Base-by-base conservation (phyloP, 2,113 vertebrate genomes). In the Accipiter cooperii region DNA sequence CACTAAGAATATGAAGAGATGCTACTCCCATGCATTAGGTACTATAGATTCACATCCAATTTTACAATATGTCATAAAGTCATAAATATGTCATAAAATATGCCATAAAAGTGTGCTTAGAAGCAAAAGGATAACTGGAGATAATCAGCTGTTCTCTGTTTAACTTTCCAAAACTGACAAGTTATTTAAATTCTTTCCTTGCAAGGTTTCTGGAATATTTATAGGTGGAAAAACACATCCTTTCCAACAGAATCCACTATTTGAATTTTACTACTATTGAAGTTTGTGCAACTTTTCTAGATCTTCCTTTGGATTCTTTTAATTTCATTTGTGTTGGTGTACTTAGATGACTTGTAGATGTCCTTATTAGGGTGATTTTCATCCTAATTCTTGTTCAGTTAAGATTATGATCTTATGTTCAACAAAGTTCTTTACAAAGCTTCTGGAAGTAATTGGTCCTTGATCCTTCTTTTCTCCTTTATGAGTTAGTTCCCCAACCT, bases 21-120 rank as follows among this genome's bases (percentile, higher is more conserved):
- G 80, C 42, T 71, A 49, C 29, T 84, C 11, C 24, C 9, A 6
- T n/a, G 20, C 0, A 0, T 75, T 77, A 17, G 2, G 0, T 68
- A 22, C 38, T 71, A 10, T 17, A 73, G 64, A 38, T 12, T 78
- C 14, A 25, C 7, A 70, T 42, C n/a, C 10, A 68, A 49, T 96
- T 86, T 58, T 68, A 28, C 13, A n/a, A 55, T 36, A 36, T 64
- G 33, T 46, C 46, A 44, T 61, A 36, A 40, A 44, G 46, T 70
- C 55, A 34, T 77, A 78, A 85, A 71, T 57, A 82, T 36, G 22
- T 68, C 34, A 57, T 38, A 69, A 58, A 31, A 60, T 47, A 33
- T 33, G 33, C 40, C 15, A 47, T 55, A 73, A 60, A 69, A n/a
- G 12, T 73, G 26, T 28, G 36, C 38, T 71, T 55, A 18, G 57